Base-by-base conservation (phyloP, 2,113 vertebrate genomes). In the Nipponia nippon region DNA sequence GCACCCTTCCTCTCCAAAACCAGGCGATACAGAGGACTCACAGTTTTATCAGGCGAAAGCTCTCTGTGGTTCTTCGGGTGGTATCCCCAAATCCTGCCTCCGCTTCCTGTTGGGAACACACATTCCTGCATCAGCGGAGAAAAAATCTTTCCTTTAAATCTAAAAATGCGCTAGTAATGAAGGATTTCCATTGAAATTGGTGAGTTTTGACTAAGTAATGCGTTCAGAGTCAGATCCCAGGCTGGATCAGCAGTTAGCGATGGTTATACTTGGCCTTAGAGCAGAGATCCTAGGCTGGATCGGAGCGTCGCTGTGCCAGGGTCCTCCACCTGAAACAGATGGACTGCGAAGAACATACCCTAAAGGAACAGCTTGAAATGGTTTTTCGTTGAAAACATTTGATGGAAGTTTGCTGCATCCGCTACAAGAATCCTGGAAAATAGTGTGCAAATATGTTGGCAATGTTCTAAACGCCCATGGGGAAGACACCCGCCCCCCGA, bases 1-100 rank as follows among this genome's bases (percentile, higher is more conserved):
- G 11, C 17, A 80, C 80, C 75, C 78, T 94, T 94, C 90, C 84
- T 95, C 97, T 97, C 90, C 94, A 87, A 97, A 97, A 83, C 59
- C 93, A 93, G 58, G 42, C 92, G 32, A 38, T 25, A 21, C 16
- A n/a, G 30, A 49, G 61, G 29, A n/a, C 53, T 36, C n/a, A 20
- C 3, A 23, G 46, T 27, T 69, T 59, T 29, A 52, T 17, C 44
- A 23, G 1, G 3, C 2, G 1, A 38, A 29, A 63, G 34, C 12
- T 66, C 49, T 21, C 49, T 47, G 47, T 0, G 1, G 22, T 38
- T 81, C 18, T 67, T 56, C 22, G 18, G 7, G 15, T 16, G 13
- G 7, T 12, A 18, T 50, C 27, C 49, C 76, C 44, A 83, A 85
- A 59, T 55, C 34, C 42, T 75, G 27, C 26, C 56, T 87, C 71